Percentiles rank a stretch among this genome's conserved stretches.
phyloP scores from a whole-genome alignment of 1,140 invertebrate genomes.

The Heliconius melpomene region DNA sequence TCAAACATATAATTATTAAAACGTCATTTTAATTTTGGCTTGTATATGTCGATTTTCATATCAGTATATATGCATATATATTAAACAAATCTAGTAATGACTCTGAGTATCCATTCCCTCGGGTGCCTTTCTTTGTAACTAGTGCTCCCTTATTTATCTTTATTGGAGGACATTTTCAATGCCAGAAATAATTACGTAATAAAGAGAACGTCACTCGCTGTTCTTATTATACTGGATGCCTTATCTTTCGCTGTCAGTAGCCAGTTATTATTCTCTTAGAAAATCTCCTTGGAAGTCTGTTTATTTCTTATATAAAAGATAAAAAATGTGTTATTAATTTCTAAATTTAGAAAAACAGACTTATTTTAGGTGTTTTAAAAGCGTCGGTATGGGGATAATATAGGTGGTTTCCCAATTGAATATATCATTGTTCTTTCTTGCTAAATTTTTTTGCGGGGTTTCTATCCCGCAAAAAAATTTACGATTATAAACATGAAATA shows the following conservation, averaged over 20 bases:
- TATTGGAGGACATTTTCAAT: constrained; percentile 19
- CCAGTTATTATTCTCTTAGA: constrained; percentile 38
- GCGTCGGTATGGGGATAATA: too few species aligned
- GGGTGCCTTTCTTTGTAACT: background rate
- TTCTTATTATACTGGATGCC: constrained; percentile 34
- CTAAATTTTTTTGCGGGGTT: too few species aligned
- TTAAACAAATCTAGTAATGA: background rate
- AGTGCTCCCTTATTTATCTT: constrained; percentile 1
- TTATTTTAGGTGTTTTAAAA: background rate
- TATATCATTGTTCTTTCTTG: too few species aligned
- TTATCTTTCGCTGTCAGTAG: constrained; percentile 40
- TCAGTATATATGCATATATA: background rate
- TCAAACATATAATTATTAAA: background rate
- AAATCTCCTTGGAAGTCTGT: constrained; percentile 44
- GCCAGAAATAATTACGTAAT: constrained; percentile 24
- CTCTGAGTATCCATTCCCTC: background rate
- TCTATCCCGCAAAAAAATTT: too few species aligned
- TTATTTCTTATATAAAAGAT: constrained; percentile 18
- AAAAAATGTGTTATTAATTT: background rate
- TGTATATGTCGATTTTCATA: background rate
- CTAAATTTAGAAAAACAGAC: background rate
- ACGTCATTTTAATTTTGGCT: background rate
- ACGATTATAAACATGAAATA: too few species aligned
- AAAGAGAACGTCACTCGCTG: constrained; percentile 21
- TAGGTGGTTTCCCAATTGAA: too few species aligned